A percentile compares a stretch with the other conserved stretches of the same genome.
Evolutionary conservation across 2,888 invertebrate genomes (phyloP).

Genomic region (Synanthedon vespiformis): DNA sequence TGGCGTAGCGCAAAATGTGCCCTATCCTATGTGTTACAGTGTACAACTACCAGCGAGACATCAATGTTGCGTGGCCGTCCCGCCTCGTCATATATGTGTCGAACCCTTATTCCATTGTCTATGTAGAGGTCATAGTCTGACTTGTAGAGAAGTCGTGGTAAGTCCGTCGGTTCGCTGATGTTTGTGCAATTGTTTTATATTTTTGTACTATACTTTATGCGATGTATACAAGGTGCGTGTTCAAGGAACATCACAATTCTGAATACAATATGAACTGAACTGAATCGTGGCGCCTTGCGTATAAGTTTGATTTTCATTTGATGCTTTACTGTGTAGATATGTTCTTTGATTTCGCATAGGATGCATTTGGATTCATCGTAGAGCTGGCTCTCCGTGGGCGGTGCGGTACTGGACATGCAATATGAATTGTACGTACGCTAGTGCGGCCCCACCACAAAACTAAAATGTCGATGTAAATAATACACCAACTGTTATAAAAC

Average conservation of each 20-base stretch:
- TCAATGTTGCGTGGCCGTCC: too few species aligned
- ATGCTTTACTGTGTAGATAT: background rate
- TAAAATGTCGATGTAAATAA: conserved; percentile 33
- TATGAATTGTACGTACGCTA: conserved; percentile 49
- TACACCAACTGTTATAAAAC: conserved; percentile 14
- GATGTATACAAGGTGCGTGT: background rate
- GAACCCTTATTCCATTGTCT: conserved; percentile 20
- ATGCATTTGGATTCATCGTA: conserved; percentile 32
- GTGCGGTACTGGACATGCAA: conserved; percentile 54
- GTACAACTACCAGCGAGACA: too few species aligned
- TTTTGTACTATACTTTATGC: conserved; percentile 33
- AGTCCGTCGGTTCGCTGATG: conserved; percentile 33
- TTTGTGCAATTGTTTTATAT: conserved; percentile 62
- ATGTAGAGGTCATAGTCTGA: conserved; percentile 27
- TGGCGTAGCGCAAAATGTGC: too few species aligned
- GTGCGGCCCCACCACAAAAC: conserved; percentile 20
- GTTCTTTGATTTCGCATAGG: conserved; percentile 10
- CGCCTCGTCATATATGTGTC: too few species aligned
- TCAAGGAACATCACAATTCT: background rate
- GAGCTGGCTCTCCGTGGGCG: conserved; percentile 51
- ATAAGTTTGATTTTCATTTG: too few species aligned
- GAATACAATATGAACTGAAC: too few species aligned
- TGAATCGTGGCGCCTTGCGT: too few species aligned
- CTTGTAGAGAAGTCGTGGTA: conserved; percentile 36
- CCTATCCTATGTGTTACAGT: too few species aligned